Evolutionary conservation across 2,888 invertebrate species (phyloP).

Genomic region (Pandemis corylana): DNA sequence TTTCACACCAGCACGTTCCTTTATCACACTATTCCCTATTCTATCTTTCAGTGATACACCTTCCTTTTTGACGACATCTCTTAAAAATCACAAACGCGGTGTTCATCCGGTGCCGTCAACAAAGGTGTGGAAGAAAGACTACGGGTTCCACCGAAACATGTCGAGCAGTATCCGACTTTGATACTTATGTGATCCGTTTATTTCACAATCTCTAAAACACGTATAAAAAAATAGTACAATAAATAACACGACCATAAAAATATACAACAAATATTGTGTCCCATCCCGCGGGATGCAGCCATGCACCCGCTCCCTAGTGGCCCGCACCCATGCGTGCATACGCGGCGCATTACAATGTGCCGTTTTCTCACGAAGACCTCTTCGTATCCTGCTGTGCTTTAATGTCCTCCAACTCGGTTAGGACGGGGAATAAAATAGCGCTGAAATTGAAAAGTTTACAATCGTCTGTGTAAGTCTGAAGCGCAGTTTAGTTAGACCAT

Average conservation of each 20-base stretch:
- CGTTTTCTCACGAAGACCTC: conserved; percentile 73
- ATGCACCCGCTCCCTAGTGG: conserved; percentile 22
- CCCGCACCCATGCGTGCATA: not conserved
- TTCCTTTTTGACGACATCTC: too few relatives aligned
- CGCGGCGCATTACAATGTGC: conserved; percentile 67
- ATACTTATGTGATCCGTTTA: too few relatives aligned
- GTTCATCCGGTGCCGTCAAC: too few relatives aligned
- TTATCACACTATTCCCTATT: too few relatives aligned
- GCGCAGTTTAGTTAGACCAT: not conserved
- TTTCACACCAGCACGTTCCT: too few relatives aligned
- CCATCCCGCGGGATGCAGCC: conserved; percentile 60
- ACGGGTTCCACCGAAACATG: too few relatives aligned
- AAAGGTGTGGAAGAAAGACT: too few relatives aligned
- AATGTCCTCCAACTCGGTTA: conserved; percentile 35
- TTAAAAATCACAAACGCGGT: too few relatives aligned
- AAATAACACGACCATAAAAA: conserved; percentile 65
- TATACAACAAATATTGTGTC: conserved; percentile 77
- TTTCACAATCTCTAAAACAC: too few relatives aligned
- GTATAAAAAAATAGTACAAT: conserved; percentile 52
- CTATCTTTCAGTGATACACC: too few relatives aligned
- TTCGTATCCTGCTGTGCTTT: conserved; percentile 52
- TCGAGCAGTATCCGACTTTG: too few relatives aligned
- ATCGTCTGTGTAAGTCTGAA: not conserved
- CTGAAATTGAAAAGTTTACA: conserved; percentile 25
- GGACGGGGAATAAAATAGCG: conserved; percentile 24